A percentile compares a stretch with the other conserved stretches of the same genome.
These are phyloP conservation scores for Nymphalis c-album DNA, from an alignment of 2,888 invertebrate genomes.

Conservation along the genomic window DNA sequence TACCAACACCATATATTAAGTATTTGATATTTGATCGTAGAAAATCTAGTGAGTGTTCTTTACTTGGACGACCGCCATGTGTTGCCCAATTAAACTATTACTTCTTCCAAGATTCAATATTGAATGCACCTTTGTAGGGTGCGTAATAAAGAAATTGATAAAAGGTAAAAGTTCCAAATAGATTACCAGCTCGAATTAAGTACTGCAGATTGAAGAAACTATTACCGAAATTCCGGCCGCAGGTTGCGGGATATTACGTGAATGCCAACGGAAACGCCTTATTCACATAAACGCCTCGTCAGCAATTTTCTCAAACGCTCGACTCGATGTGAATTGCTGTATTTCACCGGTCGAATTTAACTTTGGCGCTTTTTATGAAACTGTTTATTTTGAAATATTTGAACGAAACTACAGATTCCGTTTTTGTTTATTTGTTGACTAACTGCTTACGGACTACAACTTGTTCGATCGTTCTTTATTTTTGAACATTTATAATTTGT, in stretches of 20 bases:
- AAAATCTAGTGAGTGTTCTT: no score
- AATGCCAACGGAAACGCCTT: slow-evolving; percentile 29
- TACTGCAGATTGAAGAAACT: slow-evolving; percentile 17
- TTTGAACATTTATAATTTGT: no score
- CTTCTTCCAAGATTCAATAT: no score
- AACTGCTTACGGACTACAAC: background rate
- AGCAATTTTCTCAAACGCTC: slow-evolving; percentile 21
- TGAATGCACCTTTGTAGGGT: background rate
- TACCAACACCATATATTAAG: no score
- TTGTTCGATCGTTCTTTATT: background rate
- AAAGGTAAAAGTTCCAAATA: background rate
- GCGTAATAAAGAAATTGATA: background rate
- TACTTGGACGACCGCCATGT: no score
- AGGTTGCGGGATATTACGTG: slow-evolving; percentile 22
- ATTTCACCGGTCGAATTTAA: slow-evolving; percentile 9
- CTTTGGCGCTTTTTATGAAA: slow-evolving; percentile 7
- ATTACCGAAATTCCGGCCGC: slow-evolving; percentile 15
- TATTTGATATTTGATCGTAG: no score
- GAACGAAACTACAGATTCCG: background rate
- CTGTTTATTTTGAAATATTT: background rate
- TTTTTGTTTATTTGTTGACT: background rate
- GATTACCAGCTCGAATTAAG: slow-evolving; percentile 9
- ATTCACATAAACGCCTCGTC: slow-evolving; percentile 30
- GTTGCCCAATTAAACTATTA: no score
- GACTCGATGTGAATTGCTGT: slow-evolving; percentile 22